Evolutionary conservation across 1,140 invertebrate species (phyloP).

Genomic region (Rhysida immarginata): DNA sequence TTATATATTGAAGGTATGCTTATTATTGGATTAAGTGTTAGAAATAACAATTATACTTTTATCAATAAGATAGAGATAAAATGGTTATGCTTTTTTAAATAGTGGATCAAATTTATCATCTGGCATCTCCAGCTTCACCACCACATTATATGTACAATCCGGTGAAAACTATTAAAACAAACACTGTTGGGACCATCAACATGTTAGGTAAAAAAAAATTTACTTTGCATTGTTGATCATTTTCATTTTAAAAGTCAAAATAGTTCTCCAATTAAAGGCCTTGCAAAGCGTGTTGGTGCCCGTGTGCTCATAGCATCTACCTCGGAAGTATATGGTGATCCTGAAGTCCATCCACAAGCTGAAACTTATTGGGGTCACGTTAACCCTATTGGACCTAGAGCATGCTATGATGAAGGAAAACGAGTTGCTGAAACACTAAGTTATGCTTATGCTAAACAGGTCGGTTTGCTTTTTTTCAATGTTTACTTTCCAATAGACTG

Average conservation of each 20-base stretch:
- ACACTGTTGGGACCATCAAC: slow-evolving; percentile 98
- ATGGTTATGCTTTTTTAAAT: slow-evolving; percentile 17
- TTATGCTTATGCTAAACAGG: slow-evolving; percentile 91
- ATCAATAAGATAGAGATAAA: too few relatives aligned
- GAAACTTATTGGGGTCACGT: slow-evolving; percentile 98
- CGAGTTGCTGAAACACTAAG: slow-evolving; percentile 90
- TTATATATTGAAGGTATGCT: slow-evolving; percentile 72
- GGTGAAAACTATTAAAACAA: slow-evolving; percentile 99
- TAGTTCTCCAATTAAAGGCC: too few relatives aligned
- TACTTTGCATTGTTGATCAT: too few relatives aligned
- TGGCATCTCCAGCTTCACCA: slow-evolving; percentile 95
- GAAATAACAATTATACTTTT: too few relatives aligned
- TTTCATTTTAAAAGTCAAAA: too few relatives aligned
- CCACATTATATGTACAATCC: slow-evolving; percentile 99
- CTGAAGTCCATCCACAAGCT: slow-evolving; percentile 86
- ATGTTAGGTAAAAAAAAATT: slow-evolving; percentile 57
- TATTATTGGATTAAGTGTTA: too few relatives aligned
- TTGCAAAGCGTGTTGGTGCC: slow-evolving; percentile 86
- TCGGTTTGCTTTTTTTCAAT: slow-evolving; percentile 13
- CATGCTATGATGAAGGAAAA: slow-evolving; percentile 99
- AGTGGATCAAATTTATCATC: slow-evolving; percentile 97
- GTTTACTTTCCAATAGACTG: too few relatives aligned
- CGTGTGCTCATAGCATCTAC: slow-evolving; percentile 92
- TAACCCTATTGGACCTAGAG: slow-evolving; percentile 88
- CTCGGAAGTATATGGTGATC: slow-evolving; percentile 96